Evolutionary conservation across 2,888 invertebrate species (phyloP).

Genomic region (Chelonus formosanus): DNA sequence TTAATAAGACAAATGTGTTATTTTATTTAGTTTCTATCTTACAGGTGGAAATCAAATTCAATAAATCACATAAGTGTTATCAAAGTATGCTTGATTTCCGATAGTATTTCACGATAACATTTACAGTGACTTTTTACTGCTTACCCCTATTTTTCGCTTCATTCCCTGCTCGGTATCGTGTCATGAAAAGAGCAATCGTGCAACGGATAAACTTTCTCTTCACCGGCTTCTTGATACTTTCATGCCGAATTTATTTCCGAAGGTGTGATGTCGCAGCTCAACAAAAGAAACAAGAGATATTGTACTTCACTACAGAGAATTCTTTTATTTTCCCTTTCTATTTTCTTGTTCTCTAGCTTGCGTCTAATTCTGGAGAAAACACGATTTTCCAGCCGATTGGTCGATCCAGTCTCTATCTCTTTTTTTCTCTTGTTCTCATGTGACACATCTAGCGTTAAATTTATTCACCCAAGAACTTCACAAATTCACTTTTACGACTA

Average conservation of each 20-base stretch:
- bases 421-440: constrained; percentile 16
- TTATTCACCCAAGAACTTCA: constrained; percentile 17
- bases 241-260: constrained; percentile 35
- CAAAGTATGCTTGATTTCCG: not conserved
- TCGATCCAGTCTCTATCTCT: constrained; percentile 18
- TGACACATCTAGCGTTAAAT: constrained; percentile 19
- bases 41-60: not conserved
- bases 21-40: not conserved
- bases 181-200: constrained; percentile 17
- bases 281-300: constrained; percentile 22
- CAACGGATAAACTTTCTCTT: constrained; percentile 20
- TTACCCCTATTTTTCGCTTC: not conserved
- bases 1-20: too few relatives aligned
- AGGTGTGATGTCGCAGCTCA: constrained; percentile 27
- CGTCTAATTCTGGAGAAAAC: constrained; percentile 52
- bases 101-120: constrained; percentile 5
- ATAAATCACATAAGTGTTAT: constrained; percentile 1
- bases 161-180: constrained; percentile 9
- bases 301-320: constrained; percentile 6
- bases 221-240: constrained; percentile 20
- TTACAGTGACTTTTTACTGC: not conserved
- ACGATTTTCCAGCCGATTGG: constrained; percentile 55
- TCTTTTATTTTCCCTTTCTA: constrained; percentile 24
- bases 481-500: constrained; percentile 17
- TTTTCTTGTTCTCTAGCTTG: constrained; percentile 30